Percentiles rank a stretch among this genome's conserved stretches.
Conservation (phyloP, 2,113 vertebrate species). For the Rutilus rutilus region DNA sequence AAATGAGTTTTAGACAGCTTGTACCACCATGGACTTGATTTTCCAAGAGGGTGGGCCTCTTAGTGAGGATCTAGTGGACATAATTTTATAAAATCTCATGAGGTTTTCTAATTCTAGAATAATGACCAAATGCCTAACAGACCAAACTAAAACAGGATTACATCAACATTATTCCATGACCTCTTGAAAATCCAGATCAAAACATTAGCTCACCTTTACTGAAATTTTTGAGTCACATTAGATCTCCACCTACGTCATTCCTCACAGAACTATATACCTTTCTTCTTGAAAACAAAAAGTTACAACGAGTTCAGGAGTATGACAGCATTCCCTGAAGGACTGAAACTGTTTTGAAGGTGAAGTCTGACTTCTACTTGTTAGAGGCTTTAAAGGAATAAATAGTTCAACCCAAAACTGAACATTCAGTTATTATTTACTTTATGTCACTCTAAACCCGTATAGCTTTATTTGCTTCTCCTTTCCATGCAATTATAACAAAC, state of each 20-base stretch:
- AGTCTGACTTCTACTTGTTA: conserved; percentile 9
- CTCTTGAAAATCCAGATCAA: conserved; percentile 16
- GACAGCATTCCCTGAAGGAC: conserved; percentile 15
- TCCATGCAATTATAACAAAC: not conserved
- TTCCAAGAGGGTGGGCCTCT: not conserved
- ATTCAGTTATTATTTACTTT: conserved; percentile 12
- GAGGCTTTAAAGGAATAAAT: conserved; percentile 13
- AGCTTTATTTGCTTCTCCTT: not conserved
- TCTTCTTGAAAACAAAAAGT: conserved; percentile 33
- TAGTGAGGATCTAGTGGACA: not conserved
- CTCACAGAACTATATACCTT: not conserved
- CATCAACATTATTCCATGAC: not conserved
- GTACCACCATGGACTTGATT: not conserved
- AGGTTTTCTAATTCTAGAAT: not conserved
- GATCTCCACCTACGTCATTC: conserved; percentile 5
- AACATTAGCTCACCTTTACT: conserved; percentile 6
- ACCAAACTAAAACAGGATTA: not conserved
- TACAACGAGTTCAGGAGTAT: conserved; percentile 16
- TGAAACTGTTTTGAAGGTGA: conserved; percentile 15
- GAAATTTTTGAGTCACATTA: not conserved
- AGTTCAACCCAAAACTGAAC: not conserved
- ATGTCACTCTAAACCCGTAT: not conserved
- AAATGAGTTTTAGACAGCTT: not conserved
- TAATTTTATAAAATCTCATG: not conserved
- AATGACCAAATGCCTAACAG: not conserved